These are phyloP conservation scores for Calcarius lapponicus DNA, from an alignment of 2,797 vertebrate genomes.

Conservation along the genomic window DNA sequence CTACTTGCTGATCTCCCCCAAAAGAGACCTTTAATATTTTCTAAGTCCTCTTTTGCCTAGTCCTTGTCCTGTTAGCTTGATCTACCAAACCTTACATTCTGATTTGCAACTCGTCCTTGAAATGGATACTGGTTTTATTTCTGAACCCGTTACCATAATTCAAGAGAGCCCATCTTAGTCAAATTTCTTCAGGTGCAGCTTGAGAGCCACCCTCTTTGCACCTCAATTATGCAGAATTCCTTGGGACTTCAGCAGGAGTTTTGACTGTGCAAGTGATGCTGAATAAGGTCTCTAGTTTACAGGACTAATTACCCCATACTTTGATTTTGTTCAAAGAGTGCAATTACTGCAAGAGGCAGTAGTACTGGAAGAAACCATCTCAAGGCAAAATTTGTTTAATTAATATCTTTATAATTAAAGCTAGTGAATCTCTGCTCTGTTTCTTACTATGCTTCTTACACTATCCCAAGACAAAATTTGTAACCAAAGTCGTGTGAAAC, in stretches of 20 bases:
- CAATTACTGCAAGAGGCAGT: neutral
- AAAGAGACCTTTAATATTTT: neutral
- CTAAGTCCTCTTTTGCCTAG: neutral
- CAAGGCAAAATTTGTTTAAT: slow-evolving; percentile 33
- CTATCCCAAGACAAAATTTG: neutral
- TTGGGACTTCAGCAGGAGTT: neutral
- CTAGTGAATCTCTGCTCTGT: neutral
- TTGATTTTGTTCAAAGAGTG: neutral
- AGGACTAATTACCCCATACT: neutral
- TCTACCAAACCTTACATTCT: neutral
- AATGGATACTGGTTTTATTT: neutral
- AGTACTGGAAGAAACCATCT: neutral
- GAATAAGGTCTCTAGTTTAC: neutral
- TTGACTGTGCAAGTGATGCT: neutral
- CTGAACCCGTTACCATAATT: neutral
- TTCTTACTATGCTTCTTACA: neutral
- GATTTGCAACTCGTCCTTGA: neutral
- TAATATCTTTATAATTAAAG: slow-evolving; percentile 9
- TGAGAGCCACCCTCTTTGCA: neutral
- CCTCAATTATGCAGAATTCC: neutral
- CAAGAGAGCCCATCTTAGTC: neutral
- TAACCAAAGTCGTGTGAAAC: neutral
- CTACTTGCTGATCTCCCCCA: neutral
- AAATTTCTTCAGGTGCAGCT: neutral
- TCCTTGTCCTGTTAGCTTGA: neutral